Base-by-base conservation (phyloP, 1,140 invertebrate species). In the Prorops nasuta region DNA sequence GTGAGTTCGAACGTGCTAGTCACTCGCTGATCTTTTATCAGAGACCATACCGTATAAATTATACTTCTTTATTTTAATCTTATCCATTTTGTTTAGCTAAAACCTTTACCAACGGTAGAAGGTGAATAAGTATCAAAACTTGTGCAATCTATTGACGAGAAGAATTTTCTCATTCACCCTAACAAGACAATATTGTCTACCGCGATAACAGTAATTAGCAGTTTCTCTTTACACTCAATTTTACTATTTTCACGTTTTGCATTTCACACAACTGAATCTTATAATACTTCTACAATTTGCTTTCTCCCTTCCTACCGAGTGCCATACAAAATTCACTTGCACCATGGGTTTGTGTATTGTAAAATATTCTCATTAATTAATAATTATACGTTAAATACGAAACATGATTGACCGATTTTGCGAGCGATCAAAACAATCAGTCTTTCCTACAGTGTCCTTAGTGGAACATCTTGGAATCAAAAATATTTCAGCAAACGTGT, bases 221-320 rank as follows among this genome's bases (percentile, higher is more conserved):
- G 52, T 48, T 45, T 21, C 35, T 50, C 59, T 67, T 70, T 69
- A 67, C 68, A 60, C 66, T 71, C 63, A 61, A 63, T 63, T 52
- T 37, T 49, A 39, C 41, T 32, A n/a, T 22, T 38, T 49, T 17
- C 34, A 19, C 15, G 42, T 46, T 35, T 41, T 54, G 36, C 54
- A 50, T 40, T 24, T 55, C 58, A 65, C 53, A n/a, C n/a, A n/a
- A n/a, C n/a, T n/a, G n/a, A n/a, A n/a, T 65, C 54, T 57, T 66
- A 63, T 44, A 54, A 56, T 66, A 54, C 55, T 60, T 60, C 48
- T 42, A 53, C 46, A 17, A 45, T 42, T 36, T 56, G 53, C 59
- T 62, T 62, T 31, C 59, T 59, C 51, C 34, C 58, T 36, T 51
- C 49, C 51, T 61, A 64, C 63, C 63, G 61, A 67, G 63, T 65